Evolutionary conservation across 2,888 invertebrate species (phyloP).

Genomic region (Erpobdella octoculata): DNA sequence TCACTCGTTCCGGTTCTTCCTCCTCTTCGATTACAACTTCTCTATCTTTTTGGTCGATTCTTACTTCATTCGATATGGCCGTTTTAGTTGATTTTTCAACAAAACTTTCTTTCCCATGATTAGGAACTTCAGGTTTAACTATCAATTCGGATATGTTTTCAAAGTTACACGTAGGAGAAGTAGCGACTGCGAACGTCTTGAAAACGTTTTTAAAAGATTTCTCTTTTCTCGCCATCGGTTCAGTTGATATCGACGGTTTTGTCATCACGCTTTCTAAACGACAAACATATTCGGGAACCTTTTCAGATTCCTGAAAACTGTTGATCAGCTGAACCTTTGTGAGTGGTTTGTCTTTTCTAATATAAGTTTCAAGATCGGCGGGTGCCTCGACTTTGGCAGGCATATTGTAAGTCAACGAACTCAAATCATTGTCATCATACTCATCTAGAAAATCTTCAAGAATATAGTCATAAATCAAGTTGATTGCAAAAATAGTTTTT

Average conservation of each 20-base stretch:
- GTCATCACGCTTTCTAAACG: background rate
- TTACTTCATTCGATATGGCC: slow-evolving; percentile 15
- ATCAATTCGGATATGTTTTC: slow-evolving; percentile 8
- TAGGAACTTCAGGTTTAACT: background rate
- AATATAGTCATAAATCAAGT: slow-evolving; percentile 10
- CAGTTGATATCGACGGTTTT: background rate
- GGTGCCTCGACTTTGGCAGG: background rate
- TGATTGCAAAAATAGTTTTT: background rate
- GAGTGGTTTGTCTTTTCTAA: background rate
- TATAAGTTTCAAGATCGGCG: background rate
- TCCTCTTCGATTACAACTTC: background rate
- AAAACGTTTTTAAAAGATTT: slow-evolving; percentile 3
- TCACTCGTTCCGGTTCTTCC: background rate
- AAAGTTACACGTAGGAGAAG: background rate
- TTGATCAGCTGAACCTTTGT: background rate
- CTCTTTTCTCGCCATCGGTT: background rate
- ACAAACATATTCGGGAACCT: background rate
- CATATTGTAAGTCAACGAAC: background rate
- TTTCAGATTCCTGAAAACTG: background rate
- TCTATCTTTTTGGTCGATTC: background rate
- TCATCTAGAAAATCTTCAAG: background rate
- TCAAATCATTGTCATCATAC: background rate
- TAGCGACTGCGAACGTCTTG: slow-evolving; percentile 10
- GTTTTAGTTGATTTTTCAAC: background rate
- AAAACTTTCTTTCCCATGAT: background rate